Evolutionary conservation across 64 coral and sea anemone species (phyloP).

Genomic region (Montipora foliosa): DNA sequence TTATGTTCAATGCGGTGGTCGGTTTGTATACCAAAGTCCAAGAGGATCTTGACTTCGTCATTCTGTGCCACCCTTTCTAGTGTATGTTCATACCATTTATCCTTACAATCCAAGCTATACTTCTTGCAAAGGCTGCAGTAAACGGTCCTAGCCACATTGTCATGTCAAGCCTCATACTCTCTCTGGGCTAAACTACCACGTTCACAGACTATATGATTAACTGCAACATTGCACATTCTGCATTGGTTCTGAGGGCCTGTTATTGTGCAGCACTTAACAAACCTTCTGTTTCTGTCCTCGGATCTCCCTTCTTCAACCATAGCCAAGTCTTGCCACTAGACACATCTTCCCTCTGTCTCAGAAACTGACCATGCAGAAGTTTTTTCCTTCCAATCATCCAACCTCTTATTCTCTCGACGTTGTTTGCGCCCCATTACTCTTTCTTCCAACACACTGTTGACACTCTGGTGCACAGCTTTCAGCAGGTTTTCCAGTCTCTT

Average conservation of each 20-base stretch:
- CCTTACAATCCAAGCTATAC: constrained; percentile 24
- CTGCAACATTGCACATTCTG: constrained; percentile 50
- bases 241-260: not conserved
- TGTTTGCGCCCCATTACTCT: no score
- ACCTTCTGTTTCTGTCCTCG: not conserved
- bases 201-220: constrained; percentile 67
- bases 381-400: no score
- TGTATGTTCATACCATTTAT: constrained; percentile 46
- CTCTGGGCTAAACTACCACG: constrained; percentile 43
- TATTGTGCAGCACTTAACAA: not conserved
- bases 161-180: constrained; percentile 27
- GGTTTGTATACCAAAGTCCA: not conserved
- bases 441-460: no score
- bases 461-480: no score
- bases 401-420: no score
- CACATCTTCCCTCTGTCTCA: no score
- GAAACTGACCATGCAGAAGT: no score
- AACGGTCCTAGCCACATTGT: constrained; percentile 33
- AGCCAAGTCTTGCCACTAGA: no score
- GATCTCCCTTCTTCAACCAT: no score
- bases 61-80: not conserved
- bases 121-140: constrained; percentile 33
- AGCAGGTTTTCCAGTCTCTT: no score
- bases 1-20: no score
- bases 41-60: not conserved